phyloP scores from a whole-genome alignment of 2,888 invertebrate genomes.

The Volucella bombylans region DNA sequence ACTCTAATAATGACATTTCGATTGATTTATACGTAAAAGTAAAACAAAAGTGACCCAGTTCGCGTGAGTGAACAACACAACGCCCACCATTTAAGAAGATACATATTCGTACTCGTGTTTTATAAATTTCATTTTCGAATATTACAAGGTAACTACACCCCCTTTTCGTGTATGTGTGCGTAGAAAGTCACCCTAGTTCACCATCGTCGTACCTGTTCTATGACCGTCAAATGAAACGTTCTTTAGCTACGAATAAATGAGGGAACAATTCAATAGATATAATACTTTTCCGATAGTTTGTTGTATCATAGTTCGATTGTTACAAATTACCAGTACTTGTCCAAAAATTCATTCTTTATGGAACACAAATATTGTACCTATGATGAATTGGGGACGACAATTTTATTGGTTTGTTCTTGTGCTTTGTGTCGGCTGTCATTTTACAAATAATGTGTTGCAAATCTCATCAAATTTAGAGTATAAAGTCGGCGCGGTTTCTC shows the following conservation, averaged over 20 bases:
- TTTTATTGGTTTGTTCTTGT: constrained; percentile 19
- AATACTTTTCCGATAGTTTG: background rate
- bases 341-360: background rate
- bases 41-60: constrained; percentile 64
- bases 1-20: constrained; percentile 63
- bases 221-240: constrained; percentile 47
- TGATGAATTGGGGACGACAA: constrained; percentile 22
- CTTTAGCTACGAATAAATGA: constrained; percentile 9
- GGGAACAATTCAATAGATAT: constrained; percentile 51
- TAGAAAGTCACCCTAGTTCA: constrained; percentile 55
- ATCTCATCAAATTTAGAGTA: constrained; percentile 52
- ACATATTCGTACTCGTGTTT: constrained; percentile 41
- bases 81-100: constrained; percentile 18
- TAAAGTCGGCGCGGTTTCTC: constrained; percentile 32
- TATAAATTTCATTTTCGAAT: constrained; percentile 4
- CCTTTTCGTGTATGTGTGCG: constrained; percentile 22
- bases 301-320: constrained; percentile 5
- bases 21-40: constrained; percentile 57
- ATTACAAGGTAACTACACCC: constrained; percentile 49
- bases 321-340: background rate
- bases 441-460: constrained; percentile 33
- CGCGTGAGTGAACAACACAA: constrained; percentile 55
- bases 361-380: background rate
- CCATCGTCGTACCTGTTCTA: background rate
- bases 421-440: constrained; percentile 16